A percentile compares a stretch with the other conserved stretches of the same genome.
These are phyloP conservation scores for Camponotus fellah DNA, from an alignment of 2,888 invertebrate genomes.

Conservation along the genomic window DNA sequence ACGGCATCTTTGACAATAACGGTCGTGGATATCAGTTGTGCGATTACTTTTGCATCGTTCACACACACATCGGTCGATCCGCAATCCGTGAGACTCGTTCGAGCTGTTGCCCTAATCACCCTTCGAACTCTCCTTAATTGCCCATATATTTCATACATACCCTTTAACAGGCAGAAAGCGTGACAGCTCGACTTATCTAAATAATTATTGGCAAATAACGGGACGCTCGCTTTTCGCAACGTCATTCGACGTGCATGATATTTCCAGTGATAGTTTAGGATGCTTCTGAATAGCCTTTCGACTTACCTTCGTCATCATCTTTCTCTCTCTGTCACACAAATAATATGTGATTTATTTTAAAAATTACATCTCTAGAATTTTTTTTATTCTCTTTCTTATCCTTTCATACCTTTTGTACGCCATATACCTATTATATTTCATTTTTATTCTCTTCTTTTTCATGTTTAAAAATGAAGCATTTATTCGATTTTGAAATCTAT, in stretches of 20 bases:
- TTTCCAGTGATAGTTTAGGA: conserved; percentile 28
- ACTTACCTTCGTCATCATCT: background rate
- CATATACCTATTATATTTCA: background rate
- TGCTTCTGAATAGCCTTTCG: conserved; percentile 39
- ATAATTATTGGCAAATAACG: conserved; percentile 54
- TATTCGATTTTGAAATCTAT: conserved; percentile 8
- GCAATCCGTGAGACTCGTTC: conserved; percentile 39
- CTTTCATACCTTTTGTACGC: background rate
- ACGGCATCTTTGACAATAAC: conserved; percentile 56
- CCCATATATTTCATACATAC: conserved; percentile 16
- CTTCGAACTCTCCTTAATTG: conserved; percentile 47
- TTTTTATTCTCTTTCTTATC: background rate
- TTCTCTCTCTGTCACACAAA: background rate
- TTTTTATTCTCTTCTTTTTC: background rate
- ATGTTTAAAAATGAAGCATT: conserved; percentile 23
- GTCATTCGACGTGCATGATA: conserved; percentile 33
- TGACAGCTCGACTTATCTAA: conserved; percentile 53
- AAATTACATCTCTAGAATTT: background rate
- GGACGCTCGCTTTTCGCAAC: conserved; percentile 34
- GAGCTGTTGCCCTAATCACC: conserved; percentile 48
- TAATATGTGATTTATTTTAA: conserved; percentile 19
- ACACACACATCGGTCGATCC: background rate
- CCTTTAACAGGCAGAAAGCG: conserved; percentile 34
- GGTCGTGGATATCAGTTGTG: conserved; percentile 42
- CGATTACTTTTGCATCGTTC: conserved; percentile 42